Conservation (phyloP, 2,113 vertebrate genomes). For the Grantiella picta region DNA sequence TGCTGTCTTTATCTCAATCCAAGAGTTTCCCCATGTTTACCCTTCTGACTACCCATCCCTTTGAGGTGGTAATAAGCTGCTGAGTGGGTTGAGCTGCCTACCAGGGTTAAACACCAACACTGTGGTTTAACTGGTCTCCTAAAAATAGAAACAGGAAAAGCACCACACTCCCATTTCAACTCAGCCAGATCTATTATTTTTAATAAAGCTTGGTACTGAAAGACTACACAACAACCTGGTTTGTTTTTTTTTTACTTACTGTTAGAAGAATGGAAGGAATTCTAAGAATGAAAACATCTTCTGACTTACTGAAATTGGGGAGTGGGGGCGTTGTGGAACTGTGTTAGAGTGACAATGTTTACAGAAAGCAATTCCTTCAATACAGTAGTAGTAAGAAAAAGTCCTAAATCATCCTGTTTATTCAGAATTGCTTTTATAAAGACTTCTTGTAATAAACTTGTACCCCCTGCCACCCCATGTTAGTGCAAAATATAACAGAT, state of each 20-base stretch:
- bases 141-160: background rate
- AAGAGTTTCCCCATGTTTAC: background rate
- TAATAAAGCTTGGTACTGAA: background rate
- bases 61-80: accelerated
- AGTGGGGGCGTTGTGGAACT: background rate
- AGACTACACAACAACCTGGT: background rate
- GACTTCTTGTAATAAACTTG: background rate
- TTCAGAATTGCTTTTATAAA: background rate
- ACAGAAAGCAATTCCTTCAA: background rate
- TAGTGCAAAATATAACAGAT: background rate
- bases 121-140: background rate
- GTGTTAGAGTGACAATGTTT: background rate
- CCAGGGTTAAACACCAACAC: background rate
- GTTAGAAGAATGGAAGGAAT: background rate
- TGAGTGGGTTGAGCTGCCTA: background rate
- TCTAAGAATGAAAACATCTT: background rate
- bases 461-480: accelerated
- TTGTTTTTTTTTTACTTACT: background rate
- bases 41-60: background rate
- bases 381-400: background rate
- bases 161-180: background rate
- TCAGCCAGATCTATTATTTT: background rate
- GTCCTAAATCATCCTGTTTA: background rate
- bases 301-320: background rate
- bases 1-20: background rate